These are phyloP conservation scores for Amblyteles armatorius DNA, from an alignment of 2,888 invertebrate species.

Conservation along the genomic window DNA sequence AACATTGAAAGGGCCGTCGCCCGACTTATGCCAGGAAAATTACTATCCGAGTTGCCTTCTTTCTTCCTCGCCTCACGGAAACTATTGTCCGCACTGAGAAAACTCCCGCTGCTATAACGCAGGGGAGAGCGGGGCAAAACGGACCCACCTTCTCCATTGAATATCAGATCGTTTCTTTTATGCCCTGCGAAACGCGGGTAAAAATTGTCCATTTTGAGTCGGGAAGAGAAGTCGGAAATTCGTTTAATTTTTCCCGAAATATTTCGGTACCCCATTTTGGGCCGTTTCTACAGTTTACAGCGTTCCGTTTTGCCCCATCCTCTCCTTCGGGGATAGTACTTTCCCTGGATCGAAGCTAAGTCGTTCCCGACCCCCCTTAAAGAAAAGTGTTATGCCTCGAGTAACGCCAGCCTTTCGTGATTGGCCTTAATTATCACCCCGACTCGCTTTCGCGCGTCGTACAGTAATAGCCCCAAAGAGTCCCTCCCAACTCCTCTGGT, in stretches of 20 bases:
- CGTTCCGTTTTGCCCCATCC: no score
- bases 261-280: no score
- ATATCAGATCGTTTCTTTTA: neutral
- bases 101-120: conserved; percentile 15
- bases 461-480: conserved; percentile 18
- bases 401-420: conserved; percentile 31
- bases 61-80: conserved; percentile 52
- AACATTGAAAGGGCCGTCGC: conserved; percentile 62
- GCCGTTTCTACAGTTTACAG: no score
- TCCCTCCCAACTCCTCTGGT: neutral
- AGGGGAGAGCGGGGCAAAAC: neutral
- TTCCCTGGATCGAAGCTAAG: conserved; percentile 37
- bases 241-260: conserved; percentile 14
- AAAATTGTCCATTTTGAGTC: neutral
- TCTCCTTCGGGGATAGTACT: neutral
- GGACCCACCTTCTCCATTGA: neutral
- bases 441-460: conserved; percentile 28
- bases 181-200: neutral
- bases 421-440: conserved; percentile 44
- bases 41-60: conserved; percentile 57
- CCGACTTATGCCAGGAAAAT: conserved; percentile 56
- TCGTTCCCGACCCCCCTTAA: conserved; percentile 28
- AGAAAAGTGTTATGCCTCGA: conserved; percentile 46
- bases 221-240: neutral
- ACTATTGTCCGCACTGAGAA: conserved; percentile 49